phyloP scores from a whole-genome alignment of 2,797 vertebrate species.

The Mionectes olivaceus region DNA sequence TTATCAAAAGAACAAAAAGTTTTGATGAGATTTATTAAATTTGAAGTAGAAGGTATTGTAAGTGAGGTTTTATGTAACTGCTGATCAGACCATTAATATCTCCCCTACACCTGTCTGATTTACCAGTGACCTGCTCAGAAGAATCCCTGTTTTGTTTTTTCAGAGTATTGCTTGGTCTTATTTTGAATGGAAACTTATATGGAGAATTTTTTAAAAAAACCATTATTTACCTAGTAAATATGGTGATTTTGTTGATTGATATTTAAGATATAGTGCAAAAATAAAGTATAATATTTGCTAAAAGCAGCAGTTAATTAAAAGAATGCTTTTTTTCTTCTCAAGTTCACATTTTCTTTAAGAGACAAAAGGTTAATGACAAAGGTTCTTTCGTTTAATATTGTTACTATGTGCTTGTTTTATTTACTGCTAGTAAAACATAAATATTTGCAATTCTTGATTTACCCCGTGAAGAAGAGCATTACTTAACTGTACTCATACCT shows the following conservation, averaged over 20 bases:
- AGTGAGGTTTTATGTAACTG: neutral
- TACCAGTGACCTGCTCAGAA: neutral
- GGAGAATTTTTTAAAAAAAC: neutral
- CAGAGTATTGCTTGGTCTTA: neutral
- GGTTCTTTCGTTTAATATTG: constrained; percentile 26
- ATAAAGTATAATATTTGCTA: neutral
- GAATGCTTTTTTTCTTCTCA: neutral
- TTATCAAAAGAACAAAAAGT: neutral
- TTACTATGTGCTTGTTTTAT: constrained; percentile 45
- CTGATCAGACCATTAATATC: neutral
- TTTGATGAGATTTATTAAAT: constrained; percentile 13
- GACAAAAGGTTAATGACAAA: constrained; percentile 40
- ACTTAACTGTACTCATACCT: constrained; percentile 15
- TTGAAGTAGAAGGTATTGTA: neutral
- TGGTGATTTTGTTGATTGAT: neutral
- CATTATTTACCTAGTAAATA: neutral
- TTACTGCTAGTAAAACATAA: constrained; percentile 57
- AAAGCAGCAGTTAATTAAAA: constrained; percentile 24
- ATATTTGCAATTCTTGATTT: constrained; percentile 54
- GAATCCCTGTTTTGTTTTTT: neutral
- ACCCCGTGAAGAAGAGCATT: constrained; percentile 9
- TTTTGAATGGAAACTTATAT: neutral
- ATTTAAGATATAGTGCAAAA: neutral
- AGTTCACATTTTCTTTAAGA: neutral
- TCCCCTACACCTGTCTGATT: neutral